phyloP scores from a whole-genome alignment of 2,113 vertebrate species.

The Chaetodon trifascialis region DNA sequence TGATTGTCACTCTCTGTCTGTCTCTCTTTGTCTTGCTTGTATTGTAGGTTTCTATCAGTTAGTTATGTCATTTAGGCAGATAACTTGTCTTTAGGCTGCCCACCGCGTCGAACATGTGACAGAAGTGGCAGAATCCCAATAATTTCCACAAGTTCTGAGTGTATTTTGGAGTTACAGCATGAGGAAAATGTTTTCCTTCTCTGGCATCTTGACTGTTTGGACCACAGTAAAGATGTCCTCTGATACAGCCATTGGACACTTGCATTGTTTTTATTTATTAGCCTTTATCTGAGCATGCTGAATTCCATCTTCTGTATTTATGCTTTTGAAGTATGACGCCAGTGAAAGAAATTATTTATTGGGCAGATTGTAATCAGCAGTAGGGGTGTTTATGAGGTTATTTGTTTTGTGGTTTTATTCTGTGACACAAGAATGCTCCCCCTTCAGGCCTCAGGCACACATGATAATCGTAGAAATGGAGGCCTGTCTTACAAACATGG shows the following conservation, averaged over 20 bases:
- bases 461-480: constrained; percentile 54
- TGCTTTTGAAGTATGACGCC: constrained; percentile 47
- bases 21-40: constrained; percentile 15
- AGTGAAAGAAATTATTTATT: constrained; percentile 65
- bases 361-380: constrained; percentile 49
- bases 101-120: neutral
- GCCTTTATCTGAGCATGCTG: constrained; percentile 26
- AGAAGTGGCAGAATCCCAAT: neutral
- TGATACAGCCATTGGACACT: constrained; percentile 45
- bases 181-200: neutral
- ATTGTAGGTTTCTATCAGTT: neutral
- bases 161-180: constrained; percentile 14
- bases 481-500: constrained; percentile 37
- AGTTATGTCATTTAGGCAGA: constrained; percentile 17
- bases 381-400: constrained; percentile 61
- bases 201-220: constrained; percentile 35
- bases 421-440: constrained; percentile 32
- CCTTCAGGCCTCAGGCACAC: constrained; percentile 43
- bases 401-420: constrained; percentile 61
- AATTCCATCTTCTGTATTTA: constrained; percentile 54
- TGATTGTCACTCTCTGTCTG: constrained; percentile 22
- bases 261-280: constrained; percentile 52
- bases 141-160: neutral
- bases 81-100: constrained; percentile 1
- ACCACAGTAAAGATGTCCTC: constrained; percentile 31